These are phyloP conservation scores for Paracentrotus lividus DNA, from an alignment of 53 echinoderm and acorn worm genomes.

Conservation along the genomic window DNA sequence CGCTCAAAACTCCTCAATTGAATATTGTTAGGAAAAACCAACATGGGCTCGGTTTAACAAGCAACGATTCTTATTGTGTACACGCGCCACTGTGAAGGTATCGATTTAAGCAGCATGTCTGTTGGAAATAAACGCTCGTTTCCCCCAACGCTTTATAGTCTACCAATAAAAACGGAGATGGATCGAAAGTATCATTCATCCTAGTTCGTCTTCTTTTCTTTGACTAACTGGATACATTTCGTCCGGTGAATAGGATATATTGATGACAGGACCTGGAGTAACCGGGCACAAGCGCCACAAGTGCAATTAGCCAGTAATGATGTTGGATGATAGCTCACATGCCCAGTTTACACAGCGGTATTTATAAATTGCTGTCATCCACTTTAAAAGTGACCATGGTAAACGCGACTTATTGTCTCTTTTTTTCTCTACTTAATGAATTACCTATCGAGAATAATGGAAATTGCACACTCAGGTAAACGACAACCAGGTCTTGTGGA, in stretches of 20 bases:
- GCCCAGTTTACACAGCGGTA: not conserved
- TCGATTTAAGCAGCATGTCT: slow-evolving; percentile 56
- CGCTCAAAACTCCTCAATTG: not conserved
- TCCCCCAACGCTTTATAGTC: not conserved
- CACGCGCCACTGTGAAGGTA: slow-evolving; percentile 54
- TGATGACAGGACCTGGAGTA: not conserved
- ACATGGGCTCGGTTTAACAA: slow-evolving; percentile 41
- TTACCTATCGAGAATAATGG: not conserved
- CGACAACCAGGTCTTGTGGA: not conserved
- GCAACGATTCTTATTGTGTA: slow-evolving; percentile 52
- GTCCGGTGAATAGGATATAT: slow-evolving; percentile 28
- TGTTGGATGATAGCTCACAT: not conserved
- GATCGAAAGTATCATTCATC: slow-evolving; percentile 56
- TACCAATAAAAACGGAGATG: not conserved
- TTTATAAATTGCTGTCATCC: not conserved
- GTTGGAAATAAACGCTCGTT: slow-evolving; percentile 54
- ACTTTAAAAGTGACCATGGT: not conserved
- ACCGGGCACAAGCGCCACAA: not conserved
- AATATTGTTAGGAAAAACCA: not conserved
- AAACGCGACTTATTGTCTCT: too few relatives aligned
- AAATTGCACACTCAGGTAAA: too few relatives aligned
- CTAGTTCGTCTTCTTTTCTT: not conserved
- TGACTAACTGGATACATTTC: not conserved
- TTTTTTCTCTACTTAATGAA: not conserved
- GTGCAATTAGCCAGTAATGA: slow-evolving; percentile 25